Evolutionary conservation across 2,113 vertebrate genomes (phyloP), one percentile per base, ranked within the genome.

Genomic region (Mola mola): DNA sequence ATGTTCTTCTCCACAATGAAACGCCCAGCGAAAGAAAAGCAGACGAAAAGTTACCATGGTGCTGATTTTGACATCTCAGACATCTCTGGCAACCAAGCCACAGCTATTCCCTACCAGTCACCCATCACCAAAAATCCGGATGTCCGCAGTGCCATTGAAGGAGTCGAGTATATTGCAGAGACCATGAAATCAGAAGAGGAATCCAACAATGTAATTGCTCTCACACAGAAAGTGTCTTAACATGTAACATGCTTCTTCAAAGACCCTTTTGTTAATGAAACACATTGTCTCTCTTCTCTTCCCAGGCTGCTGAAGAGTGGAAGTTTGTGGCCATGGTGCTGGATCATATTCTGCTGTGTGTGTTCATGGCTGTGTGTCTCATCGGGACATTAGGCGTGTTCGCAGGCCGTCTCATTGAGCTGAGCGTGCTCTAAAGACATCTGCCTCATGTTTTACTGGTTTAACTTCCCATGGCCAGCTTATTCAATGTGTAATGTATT

Each of bases 1-100:
- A 98, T 98, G 96, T 96, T 98, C 89, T 98, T 97, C 89, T 98
- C 96, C 25, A 96, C 95, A 16, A 96, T 96, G 95, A 97, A 97
- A 85, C 90, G 95, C 22, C 94, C 95, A 0, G 93, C 94, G 34
- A 94, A 93, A 83, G 94, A 96, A 44, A 96, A 92, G 57, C 92
- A 90, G 72, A 90, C 81, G 4, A 94, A 92, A 84, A 93, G 42
- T 44, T 88, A 94, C 82, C 95, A 96, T 62, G 77, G 92, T 16
- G 92, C 93, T 75, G 95, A 96, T 55, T 94, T 96, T 48, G 96
- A 98, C 84, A 97, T 98, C 77, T 97, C 96, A 19, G 96, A 97
- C 65, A 98, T 98, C 82, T 98, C 96, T 21, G 96, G 96, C 40
- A 97, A 96, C 69, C 92, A 94, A 22, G 88, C 74, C 12, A 88